Base-by-base conservation (phyloP, 2,888 invertebrate genomes). In the Dynastes tityus region DNA sequence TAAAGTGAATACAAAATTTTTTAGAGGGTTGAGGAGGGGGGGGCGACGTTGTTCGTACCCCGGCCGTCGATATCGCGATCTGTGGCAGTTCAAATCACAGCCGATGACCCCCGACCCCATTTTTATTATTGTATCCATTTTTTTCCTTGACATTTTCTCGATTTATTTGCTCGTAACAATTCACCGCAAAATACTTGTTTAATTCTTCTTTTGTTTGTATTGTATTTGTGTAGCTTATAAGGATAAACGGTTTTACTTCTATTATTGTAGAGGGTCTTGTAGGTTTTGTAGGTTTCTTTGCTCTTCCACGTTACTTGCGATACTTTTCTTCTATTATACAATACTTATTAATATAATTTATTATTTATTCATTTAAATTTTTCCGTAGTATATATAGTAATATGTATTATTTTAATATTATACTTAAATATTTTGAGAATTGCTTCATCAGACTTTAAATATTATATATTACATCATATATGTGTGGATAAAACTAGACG, bases 361-460 rank as follows among this genome's bases (percentile, higher is more conserved):
- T 83, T 83, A 83, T 83, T 82, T 83, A 82, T 81, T 82, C 37
- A 45, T 80, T 82, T 82, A 80, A 81, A 82, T 82, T 82, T 81
- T 80, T 76, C 70, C 82, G 81, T 82, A 83, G 11, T 64, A 32
- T 32, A 61, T 11, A 16, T 63, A 9, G 40, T 16, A 45, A 45
- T 45, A 45, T 45, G 45, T 45, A 45, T 45, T 45, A 45, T 45
- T 45, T 45, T 45, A 45, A 49, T 67, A 67, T 82, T 82, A 81
- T 82, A 86, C 87, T 88, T 88, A 88, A 88, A 88, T 87, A 88
- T 88, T 88, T 88, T 88, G 89, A 89, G 89, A 89, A 89, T 88
- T 89, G 88, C 88, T 88, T 88, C 87, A 87, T 89, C 89, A 89
- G 89, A 89, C 89, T 89, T 89, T 87, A 87, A 45, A 45, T 45